These are phyloP conservation scores for Papilio polytes DNA, from an alignment of 1,140 invertebrate species.

Conservation along the genomic window DNA sequence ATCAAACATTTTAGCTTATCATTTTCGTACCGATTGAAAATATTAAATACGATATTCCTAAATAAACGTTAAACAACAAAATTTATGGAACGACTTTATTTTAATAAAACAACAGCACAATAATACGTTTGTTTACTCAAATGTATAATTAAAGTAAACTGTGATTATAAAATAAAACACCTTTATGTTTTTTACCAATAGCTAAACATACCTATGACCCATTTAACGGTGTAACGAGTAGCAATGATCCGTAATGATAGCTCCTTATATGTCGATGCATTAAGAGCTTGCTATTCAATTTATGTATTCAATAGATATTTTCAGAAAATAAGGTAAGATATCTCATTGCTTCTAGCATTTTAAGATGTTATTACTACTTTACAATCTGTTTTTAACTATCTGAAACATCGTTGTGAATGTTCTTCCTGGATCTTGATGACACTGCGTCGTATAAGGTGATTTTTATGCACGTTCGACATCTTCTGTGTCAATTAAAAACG, in stretches of 20 bases:
- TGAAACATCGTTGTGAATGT: conserved; percentile 20
- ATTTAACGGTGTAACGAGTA: conserved; percentile 19
- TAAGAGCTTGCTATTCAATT: conserved; percentile 20
- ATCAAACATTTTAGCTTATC: neutral
- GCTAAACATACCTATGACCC: conserved; percentile 10
- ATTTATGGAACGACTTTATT: neutral
- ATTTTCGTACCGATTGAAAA: neutral
- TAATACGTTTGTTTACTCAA: neutral
- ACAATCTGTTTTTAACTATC: conserved; percentile 2
- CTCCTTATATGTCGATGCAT: conserved; percentile 25
- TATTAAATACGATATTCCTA: neutral
- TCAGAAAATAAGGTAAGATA: conserved; percentile 36
- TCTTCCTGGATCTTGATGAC: conserved; percentile 17
- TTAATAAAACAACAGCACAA: neutral
- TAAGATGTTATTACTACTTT: conserved; percentile 21
- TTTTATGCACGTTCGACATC: neutral
- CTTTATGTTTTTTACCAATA: neutral
- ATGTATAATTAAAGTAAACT: neutral
- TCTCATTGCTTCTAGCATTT: conserved; percentile 13
- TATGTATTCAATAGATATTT: conserved; percentile 36
- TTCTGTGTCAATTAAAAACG: too few species aligned
- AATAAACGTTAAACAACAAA: neutral
- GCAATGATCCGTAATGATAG: conserved; percentile 35
- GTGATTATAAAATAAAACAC: neutral
- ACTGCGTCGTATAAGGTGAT: neutral